These are phyloP conservation scores for Aelia acuminata DNA, from an alignment of 2,888 invertebrate genomes.

Conservation along the genomic window DNA sequence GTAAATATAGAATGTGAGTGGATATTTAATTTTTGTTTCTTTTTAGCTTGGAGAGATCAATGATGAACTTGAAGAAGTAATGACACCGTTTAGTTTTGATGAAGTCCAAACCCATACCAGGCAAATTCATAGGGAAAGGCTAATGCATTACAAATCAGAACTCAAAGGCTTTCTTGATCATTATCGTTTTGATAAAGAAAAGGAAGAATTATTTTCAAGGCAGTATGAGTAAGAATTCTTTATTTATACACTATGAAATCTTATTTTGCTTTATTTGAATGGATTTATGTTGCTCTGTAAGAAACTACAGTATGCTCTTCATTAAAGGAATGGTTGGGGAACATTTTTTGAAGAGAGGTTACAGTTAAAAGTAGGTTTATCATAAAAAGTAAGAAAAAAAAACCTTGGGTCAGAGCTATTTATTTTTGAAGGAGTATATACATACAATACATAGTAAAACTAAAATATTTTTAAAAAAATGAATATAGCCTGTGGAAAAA, in stretches of 20 bases:
- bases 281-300: neutral
- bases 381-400: too few relatives aligned
- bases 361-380: too few relatives aligned
- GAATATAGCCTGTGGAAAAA: too few relatives aligned
- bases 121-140: conserved; percentile 94
- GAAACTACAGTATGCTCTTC: too few relatives aligned
- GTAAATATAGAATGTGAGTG: too few relatives aligned
- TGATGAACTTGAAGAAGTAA: conserved; percentile 88
- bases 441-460: too few relatives aligned
- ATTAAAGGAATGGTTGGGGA: too few relatives aligned
- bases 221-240: conserved; percentile 40
- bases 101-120: conserved; percentile 89
- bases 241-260: conserved; percentile 7
- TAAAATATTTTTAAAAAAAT: too few relatives aligned
- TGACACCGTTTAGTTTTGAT: conserved; percentile 67
- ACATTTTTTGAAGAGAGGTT: too few relatives aligned
- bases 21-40: neutral
- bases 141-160: conserved; percentile 93
- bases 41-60: conserved; percentile 81
- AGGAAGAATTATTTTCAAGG: conserved; percentile 86
- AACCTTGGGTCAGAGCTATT: too few relatives aligned
- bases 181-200: conserved; percentile 82
- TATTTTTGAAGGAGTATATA: too few relatives aligned
- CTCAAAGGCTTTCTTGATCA: conserved; percentile 90
- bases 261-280: neutral